Percentiles rank a stretch among this genome's conserved stretches.
Evolutionary conservation across 2,797 vertebrate species (phyloP).

Genomic region (Moxostoma hubbsi): DNA sequence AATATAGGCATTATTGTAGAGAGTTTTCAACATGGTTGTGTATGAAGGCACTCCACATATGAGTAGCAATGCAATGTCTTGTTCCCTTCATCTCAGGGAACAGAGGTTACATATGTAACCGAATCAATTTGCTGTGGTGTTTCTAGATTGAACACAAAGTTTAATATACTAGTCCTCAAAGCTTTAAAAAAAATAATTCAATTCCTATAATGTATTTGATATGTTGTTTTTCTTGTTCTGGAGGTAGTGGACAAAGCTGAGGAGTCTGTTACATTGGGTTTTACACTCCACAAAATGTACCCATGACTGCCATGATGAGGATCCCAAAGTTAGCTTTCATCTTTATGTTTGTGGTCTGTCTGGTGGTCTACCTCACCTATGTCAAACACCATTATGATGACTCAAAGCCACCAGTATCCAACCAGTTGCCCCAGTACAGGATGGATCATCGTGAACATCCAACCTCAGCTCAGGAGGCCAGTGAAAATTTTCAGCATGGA

Average conservation of each 20-base stretch:
- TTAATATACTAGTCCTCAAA: not conserved
- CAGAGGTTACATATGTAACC: too few species aligned
- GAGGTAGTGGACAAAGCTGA: constrained; percentile 41
- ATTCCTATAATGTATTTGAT: too few species aligned
- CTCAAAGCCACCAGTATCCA: constrained; percentile 51
- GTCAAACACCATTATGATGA: constrained; percentile 79
- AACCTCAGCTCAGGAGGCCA: constrained; percentile 8
- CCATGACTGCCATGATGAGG: constrained; percentile 77
- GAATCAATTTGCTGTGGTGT: too few species aligned
- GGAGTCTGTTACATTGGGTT: constrained; percentile 11
- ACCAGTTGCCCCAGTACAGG: constrained; percentile 49
- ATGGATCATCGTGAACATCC: constrained; percentile 41
- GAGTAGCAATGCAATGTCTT: too few species aligned
- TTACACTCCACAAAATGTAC: constrained; percentile 38
- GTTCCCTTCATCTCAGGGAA: too few species aligned
- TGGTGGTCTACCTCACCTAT: constrained; percentile 85
- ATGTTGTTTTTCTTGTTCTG: not conserved
- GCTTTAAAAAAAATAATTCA: not conserved
- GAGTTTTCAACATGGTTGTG: too few species aligned
- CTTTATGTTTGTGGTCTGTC: constrained; percentile 76
- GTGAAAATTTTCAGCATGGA: constrained; percentile 79
- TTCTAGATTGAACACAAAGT: constrained; percentile 40
- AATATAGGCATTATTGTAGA: too few species aligned
- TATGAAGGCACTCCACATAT: too few species aligned
- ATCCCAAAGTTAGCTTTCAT: constrained; percentile 78